Conservation (phyloP, 1,140 invertebrate genomes). For the Heliothis virescens region DNA sequence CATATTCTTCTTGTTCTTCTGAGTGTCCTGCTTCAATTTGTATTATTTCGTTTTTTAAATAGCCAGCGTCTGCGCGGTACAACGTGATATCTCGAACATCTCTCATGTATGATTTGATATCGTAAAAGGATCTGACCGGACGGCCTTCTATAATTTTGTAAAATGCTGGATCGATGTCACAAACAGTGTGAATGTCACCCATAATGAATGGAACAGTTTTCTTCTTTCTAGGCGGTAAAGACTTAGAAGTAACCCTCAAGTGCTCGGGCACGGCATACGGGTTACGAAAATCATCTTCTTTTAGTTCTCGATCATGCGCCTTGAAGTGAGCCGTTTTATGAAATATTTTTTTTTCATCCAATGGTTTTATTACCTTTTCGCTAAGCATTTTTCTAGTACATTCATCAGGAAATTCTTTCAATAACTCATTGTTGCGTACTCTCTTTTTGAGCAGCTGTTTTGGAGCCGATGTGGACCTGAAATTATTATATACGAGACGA, state of each 20-base stretch:
- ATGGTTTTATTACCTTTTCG: too few relatives aligned
- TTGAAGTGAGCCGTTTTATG: not conserved
- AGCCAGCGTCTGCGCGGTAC: constrained; percentile 54
- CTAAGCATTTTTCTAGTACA: too few relatives aligned
- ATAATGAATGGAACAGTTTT: constrained; percentile 46
- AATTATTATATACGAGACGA: too few relatives aligned
- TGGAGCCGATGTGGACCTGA: too few relatives aligned
- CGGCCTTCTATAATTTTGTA: constrained; percentile 61
- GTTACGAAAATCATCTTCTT: constrained; percentile 34
- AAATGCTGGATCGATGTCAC: constrained; percentile 58
- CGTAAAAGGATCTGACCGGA: constrained; percentile 51
- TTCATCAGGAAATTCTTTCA: too few relatives aligned
- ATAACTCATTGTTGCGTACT: too few relatives aligned
- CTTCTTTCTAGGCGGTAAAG: constrained; percentile 25
- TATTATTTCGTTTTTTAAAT: constrained; percentile 58
- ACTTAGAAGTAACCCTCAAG: constrained; percentile 37
- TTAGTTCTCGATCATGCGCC: constrained; percentile 23
- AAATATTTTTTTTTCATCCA: too few relatives aligned
- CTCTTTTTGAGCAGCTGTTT: too few relatives aligned
- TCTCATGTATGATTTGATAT: constrained; percentile 59
- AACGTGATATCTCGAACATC: constrained; percentile 57
- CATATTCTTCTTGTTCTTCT: constrained; percentile 50
- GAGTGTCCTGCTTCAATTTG: constrained; percentile 47
- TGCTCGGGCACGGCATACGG: constrained; percentile 48
- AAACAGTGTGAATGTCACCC: constrained; percentile 54